phyloP scores from a whole-genome alignment of 2,113 vertebrate species.

The Ornithorhynchus anatinus region DNA sequence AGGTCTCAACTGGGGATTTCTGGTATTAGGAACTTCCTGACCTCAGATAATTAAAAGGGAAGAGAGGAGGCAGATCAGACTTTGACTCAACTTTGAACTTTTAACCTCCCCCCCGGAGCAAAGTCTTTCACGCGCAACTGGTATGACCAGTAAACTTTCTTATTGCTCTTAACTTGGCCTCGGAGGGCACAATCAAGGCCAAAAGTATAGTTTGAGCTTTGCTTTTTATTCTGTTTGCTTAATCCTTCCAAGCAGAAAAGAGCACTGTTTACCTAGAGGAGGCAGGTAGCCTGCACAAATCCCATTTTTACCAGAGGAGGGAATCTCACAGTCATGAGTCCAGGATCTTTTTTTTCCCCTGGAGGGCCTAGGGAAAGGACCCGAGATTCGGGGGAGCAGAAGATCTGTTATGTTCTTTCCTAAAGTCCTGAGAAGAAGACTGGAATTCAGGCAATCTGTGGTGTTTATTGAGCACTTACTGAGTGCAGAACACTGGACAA shows the following conservation, averaged over 20 bases:
- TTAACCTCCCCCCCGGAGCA: conserved; percentile 75
- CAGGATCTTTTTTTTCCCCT: not conserved
- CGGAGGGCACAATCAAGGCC: conserved; percentile 44
- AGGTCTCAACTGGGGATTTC: conserved; percentile 81
- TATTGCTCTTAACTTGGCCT: conserved; percentile 62
- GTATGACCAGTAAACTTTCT: conserved; percentile 63
- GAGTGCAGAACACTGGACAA: too few species aligned
- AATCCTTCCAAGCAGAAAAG: conserved; percentile 59
- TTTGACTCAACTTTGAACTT: conserved; percentile 84
- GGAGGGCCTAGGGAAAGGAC: too few species aligned
- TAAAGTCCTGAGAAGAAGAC: too few species aligned
- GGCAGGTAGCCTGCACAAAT: conserved; percentile 33
- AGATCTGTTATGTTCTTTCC: too few species aligned
- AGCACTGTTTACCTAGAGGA: conserved; percentile 57
- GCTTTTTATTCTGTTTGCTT: conserved; percentile 57
- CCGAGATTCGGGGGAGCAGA: too few species aligned
- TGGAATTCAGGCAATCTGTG: too few species aligned
- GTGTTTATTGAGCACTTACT: too few species aligned
- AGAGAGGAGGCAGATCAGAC: conserved; percentile 75
- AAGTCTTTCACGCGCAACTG: conserved; percentile 73
- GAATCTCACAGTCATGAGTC: too few species aligned
- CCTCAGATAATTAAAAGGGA: conserved; percentile 84
- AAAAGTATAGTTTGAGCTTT: conserved; percentile 54
- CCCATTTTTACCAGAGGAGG: not conserved
- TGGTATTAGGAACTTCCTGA: conserved; percentile 87